These are phyloP conservation scores for Pteromalus puparum DNA, from an alignment of 1,140 invertebrate species.

Conservation along the genomic window DNA sequence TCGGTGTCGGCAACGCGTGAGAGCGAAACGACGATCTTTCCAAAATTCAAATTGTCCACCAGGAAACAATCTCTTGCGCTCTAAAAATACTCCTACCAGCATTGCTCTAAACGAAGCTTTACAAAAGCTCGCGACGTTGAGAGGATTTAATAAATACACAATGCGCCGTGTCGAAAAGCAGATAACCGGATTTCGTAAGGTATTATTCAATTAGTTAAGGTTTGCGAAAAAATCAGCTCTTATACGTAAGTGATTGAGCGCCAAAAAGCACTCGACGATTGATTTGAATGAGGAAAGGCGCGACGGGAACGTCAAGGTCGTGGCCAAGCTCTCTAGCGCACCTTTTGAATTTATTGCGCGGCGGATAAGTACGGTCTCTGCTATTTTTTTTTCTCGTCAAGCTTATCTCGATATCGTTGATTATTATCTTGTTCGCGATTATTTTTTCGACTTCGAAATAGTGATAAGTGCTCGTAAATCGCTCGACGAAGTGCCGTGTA, in stretches of 20 bases:
- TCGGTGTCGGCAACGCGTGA: constrained; percentile 13
- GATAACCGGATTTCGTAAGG: neutral
- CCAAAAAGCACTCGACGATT: neutral
- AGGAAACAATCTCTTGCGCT: neutral
- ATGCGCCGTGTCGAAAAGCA: neutral
- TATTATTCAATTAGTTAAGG: neutral
- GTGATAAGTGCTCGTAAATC: too few species aligned
- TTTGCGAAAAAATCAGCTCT: neutral
- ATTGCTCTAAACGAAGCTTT: neutral
- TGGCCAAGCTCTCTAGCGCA: neutral
- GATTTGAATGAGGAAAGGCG: neutral
- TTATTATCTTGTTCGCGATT: too few species aligned
- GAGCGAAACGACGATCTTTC: neutral
- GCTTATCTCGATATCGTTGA: too few species aligned
- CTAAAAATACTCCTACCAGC: neutral
- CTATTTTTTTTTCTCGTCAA: too few species aligned
- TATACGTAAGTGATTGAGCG: neutral
- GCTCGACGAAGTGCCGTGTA: neutral
- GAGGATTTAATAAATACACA: neutral
- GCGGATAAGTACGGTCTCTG: too few species aligned
- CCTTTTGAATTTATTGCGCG: too few species aligned
- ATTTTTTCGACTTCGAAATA: too few species aligned
- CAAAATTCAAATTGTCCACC: neutral
- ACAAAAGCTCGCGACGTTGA: neutral
- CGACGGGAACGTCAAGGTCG: neutral